Evolutionary conservation across 2,888 invertebrate genomes (phyloP).

Genomic region (Alsophila aescularia): DNA sequence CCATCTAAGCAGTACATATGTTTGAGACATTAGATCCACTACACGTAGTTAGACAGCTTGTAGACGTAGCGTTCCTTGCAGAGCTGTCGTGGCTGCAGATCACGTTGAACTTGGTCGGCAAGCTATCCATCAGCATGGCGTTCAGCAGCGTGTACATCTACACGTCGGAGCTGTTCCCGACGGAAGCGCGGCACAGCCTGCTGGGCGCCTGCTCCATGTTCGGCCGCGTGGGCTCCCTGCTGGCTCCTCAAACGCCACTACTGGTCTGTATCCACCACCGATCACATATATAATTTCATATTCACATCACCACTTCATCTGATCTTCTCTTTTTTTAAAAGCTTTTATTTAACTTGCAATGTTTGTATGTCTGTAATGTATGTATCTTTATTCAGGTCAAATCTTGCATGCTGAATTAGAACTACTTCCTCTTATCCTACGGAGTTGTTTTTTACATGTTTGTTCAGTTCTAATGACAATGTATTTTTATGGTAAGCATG

Average conservation of each 20-base stretch:
- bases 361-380: too few relatives aligned
- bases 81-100: constrained; percentile 76
- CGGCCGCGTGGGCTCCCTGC: constrained; percentile 86
- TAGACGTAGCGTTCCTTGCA: constrained; percentile 43
- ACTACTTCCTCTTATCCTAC: too few relatives aligned
- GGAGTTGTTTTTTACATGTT: too few relatives aligned
- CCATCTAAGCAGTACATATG: too few relatives aligned
- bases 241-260: constrained; percentile 88
- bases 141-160: constrained; percentile 81
- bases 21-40: background rate
- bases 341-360: too few relatives aligned
- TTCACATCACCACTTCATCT: background rate
- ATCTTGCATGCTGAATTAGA: too few relatives aligned
- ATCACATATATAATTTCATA: background rate
- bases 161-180: constrained; percentile 88
- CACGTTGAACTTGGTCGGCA: constrained; percentile 78
- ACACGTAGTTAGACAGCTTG: constrained; percentile 10
- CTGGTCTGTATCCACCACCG: constrained; percentile 71
- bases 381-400: too few relatives aligned
- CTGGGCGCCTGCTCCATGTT: constrained; percentile 87
- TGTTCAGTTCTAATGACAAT: too few relatives aligned
- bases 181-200: constrained; percentile 85
- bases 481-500: too few relatives aligned
- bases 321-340: too few relatives aligned
- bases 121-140: constrained; percentile 76